These are phyloP conservation scores for Ceramica pisi DNA, from an alignment of 2,888 invertebrate species.

Conservation along the genomic window DNA sequence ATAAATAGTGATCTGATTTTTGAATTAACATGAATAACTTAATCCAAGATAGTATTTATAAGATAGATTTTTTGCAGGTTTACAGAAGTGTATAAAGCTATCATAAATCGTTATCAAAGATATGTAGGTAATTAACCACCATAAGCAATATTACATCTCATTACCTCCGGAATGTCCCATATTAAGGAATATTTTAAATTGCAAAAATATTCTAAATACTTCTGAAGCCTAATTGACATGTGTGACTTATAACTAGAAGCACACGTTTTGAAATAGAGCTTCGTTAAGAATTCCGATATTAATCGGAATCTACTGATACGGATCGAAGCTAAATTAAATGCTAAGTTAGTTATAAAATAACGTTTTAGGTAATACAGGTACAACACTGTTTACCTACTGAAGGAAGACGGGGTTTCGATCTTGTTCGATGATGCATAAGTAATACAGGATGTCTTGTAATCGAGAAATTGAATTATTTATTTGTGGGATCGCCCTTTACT, in stretches of 20 bases:
- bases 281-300: constrained; percentile 57
- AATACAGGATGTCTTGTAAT: constrained; percentile 37
- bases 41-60: not conserved
- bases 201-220: constrained; percentile 48
- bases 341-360: constrained; percentile 50
- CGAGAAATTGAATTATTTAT: constrained; percentile 35
- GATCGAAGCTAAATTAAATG: constrained; percentile 51
- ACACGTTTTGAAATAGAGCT: constrained; percentile 48
- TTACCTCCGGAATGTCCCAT: constrained; percentile 30
- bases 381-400: constrained; percentile 19
- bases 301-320: constrained; percentile 56
- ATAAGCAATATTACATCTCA: constrained; percentile 14
- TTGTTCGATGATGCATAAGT: constrained; percentile 21
- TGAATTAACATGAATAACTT: not conserved
- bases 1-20: not conserved
- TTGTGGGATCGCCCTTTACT: constrained; percentile 7
- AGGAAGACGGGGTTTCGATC: constrained; percentile 48
- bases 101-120: constrained; percentile 11
- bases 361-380: constrained; percentile 59
- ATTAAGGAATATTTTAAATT: constrained; percentile 50
- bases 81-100: not conserved
- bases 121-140: constrained; percentile 14
- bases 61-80: not conserved
- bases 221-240: constrained; percentile 50
- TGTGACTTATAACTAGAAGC: constrained; percentile 33